Evolutionary conservation across 2,888 invertebrate species (phyloP).

Genomic region (Protonemura montana): DNA sequence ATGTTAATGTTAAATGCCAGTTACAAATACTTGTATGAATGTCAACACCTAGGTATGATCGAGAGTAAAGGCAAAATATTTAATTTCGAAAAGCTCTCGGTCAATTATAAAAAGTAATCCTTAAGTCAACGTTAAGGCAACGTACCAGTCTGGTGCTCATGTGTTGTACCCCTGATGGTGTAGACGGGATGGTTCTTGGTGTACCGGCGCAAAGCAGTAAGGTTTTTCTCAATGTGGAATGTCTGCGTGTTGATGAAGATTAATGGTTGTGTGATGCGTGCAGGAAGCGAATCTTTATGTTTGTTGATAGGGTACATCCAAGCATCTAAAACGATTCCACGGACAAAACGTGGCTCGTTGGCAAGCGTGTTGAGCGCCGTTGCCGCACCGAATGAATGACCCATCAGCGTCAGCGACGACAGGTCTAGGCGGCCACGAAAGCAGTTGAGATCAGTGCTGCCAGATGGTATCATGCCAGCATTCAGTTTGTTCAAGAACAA

Average conservation of each 20-base stretch:
- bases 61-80: too few relatives aligned
- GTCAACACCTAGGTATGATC: too few relatives aligned
- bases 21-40: neutral
- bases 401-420: constrained; percentile 62
- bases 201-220: constrained; percentile 59
- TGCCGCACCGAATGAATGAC: constrained; percentile 74
- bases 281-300: constrained; percentile 58
- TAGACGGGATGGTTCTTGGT: constrained; percentile 24
- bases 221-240: constrained; percentile 65
- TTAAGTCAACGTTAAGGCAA: neutral
- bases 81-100: too few relatives aligned
- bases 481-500: constrained; percentile 63
- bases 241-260: constrained; percentile 67
- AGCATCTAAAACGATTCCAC: constrained; percentile 65
- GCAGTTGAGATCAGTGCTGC: neutral
- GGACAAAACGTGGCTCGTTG: constrained; percentile 60
- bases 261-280: constrained; percentile 61
- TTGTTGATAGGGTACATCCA: constrained; percentile 68
- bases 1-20: too few relatives aligned
- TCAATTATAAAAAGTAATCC: too few relatives aligned
- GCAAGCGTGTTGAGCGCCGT: constrained; percentile 66
- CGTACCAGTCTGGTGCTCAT: constrained; percentile 34
- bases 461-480: constrained; percentile 56
- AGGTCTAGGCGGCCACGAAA: constrained; percentile 59
- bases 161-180: constrained; percentile 25